phyloP scores from a whole-genome alignment of 1,140 invertebrate species.

The Pseudomyrmex sp. region DNA sequence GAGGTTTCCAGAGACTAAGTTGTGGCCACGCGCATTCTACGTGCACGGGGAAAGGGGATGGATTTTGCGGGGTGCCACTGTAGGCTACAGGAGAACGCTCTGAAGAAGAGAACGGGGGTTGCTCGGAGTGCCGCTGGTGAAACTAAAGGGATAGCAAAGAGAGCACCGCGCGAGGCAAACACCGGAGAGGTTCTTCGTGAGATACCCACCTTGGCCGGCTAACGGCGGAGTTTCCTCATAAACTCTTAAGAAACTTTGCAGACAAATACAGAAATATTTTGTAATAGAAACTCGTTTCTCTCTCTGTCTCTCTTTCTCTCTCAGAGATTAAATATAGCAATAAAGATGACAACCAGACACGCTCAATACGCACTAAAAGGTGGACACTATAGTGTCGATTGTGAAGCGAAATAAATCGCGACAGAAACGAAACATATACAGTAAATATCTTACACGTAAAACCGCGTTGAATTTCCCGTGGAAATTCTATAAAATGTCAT shows the following conservation, averaged over 20 bases:
- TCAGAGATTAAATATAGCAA: conserved; percentile 80
- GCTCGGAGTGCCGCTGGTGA: conserved; percentile 46
- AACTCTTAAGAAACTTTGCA: conserved; percentile 81
- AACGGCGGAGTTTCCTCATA: conserved; percentile 78
- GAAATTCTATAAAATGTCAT: conserved; percentile 38
- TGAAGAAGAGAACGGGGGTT: conserved; percentile 58
- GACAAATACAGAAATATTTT: conserved; percentile 83
- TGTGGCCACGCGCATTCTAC: conserved; percentile 57
- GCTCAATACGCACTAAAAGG: conserved; percentile 32
- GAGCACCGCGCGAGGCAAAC: conserved; percentile 66
- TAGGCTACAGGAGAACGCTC: conserved; percentile 31
- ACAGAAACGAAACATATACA: not conserved
- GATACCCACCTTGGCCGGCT: conserved; percentile 61
- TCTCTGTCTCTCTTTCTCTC: conserved; percentile 25
- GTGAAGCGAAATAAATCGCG: conserved; percentile 12
- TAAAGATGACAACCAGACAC: conserved; percentile 65
- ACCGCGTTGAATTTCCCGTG: not conserved
- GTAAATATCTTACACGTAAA: conserved; percentile 14
- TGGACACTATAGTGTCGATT: conserved; percentile 43
- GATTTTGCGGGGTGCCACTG: conserved; percentile 59
- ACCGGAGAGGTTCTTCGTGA: conserved; percentile 68
- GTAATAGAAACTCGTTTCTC: conserved; percentile 79
- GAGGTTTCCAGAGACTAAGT: conserved; percentile 56
- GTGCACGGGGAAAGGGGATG: conserved; percentile 17
- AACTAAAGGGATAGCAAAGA: conserved; percentile 57